A percentile compares a stretch with the other conserved stretches of the same genome.
These are phyloP conservation scores for Gambelia wislizenii DNA, from an alignment of 2,797 vertebrate species.

Conservation along the genomic window DNA sequence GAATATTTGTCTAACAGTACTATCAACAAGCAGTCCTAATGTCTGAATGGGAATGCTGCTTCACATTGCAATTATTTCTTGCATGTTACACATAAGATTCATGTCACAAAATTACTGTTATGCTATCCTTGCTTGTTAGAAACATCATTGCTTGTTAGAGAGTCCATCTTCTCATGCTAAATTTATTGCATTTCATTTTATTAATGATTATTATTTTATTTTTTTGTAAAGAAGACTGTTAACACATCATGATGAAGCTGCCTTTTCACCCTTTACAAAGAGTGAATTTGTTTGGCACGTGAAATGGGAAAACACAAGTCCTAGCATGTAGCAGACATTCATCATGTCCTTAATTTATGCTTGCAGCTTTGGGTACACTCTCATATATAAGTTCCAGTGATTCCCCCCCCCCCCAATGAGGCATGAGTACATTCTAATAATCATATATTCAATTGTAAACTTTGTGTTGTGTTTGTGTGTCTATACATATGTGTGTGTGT, in stretches of 20 bases:
- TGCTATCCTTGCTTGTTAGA: constrained; percentile 48
- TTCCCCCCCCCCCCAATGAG: not conserved
- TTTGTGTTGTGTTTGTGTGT: not conserved
- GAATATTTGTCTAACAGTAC: constrained; percentile 40
- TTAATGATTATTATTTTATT: too few relatives aligned
- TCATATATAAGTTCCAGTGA: not conserved
- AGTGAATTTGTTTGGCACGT: constrained; percentile 60
- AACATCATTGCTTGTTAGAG: not conserved
- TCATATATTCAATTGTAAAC: not conserved
- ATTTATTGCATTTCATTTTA: constrained; percentile 58
- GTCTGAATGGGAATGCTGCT: constrained; percentile 35
- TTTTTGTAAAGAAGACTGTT: constrained; percentile 54
- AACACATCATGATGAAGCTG: constrained; percentile 51
- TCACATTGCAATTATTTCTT: constrained; percentile 30
- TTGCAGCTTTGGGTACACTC: constrained; percentile 51
- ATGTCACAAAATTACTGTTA: constrained; percentile 26
- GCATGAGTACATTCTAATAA: constrained; percentile 14
- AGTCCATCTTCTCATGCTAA: constrained; percentile 20
- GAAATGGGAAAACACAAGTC: constrained; percentile 56
- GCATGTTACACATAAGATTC: constrained; percentile 40
- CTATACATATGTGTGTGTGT: too few relatives aligned
- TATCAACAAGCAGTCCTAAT: constrained; percentile 30
- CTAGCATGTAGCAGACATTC: constrained; percentile 57
- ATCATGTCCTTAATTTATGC: constrained; percentile 58
- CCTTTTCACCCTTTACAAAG: constrained; percentile 64